Base-by-base conservation (phyloP, 2,888 invertebrate species). In the Mallateleia sp. region DNA sequence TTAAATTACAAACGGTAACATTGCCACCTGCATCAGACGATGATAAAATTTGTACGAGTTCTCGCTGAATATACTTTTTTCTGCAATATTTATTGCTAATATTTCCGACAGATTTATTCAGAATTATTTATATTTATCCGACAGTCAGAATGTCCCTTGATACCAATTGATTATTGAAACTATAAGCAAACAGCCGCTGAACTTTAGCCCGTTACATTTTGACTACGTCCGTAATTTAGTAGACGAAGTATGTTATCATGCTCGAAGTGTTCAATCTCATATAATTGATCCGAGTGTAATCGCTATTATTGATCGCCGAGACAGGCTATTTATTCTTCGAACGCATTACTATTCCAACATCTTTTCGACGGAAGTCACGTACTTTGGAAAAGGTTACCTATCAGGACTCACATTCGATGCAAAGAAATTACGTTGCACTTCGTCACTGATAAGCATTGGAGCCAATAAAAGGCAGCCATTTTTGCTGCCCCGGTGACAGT, bases 351-450 rank as follows among this genome's bases (percentile, higher is more conserved):
- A 88, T 85, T 85, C 79, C 79, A 47, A 42, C 62, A 79, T 74
- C 79, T 80, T 86, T 84, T 81, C 66, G 52, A 64, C 71, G 71
- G 62, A 72, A 85, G 88, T 88, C 88, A 88, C 88, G 88, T 88
- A 81, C 38, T 52, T 71, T 58, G 62, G 66, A 66, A 87, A 84
- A 86, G 75, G 78, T 80, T 80, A 82, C 88, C 80, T 79, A 88
- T 75, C 80, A 62, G 79, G 86, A 60, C 79, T 78, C 72, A 82
- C 83, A 78, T 84, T 85, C 88, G 81, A 82, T 86, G 81, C 85
- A 80, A 85, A 88, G 85, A 87, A 88, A 80, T 86, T 81, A 81
- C 83, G 69, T 60, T 66, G 77, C 74, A 77, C 84, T 85, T 81
- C 71, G 86, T 78, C 81, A 81, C 83, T 87, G 86, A 88, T 88